Conservation (phyloP, 2,797 vertebrate species). For the Tiaroga cobitis region DNA sequence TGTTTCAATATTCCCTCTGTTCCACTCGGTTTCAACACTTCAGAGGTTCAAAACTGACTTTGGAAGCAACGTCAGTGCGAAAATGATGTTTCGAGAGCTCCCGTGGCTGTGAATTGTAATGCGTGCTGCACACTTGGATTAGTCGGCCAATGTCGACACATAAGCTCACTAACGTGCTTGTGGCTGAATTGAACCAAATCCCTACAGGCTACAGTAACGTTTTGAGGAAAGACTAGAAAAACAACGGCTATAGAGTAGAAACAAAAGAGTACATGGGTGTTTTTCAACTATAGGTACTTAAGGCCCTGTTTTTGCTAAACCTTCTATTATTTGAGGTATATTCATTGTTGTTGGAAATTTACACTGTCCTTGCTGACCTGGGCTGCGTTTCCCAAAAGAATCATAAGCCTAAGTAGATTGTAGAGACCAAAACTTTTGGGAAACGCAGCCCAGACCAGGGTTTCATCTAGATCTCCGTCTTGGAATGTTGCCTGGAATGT, state of each 20-base stretch:
- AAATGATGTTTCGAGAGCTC: background rate
- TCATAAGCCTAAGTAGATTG: background rate
- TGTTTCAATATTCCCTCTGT: background rate
- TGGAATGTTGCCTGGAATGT: conserved; percentile 25
- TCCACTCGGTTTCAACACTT: background rate
- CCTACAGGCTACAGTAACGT: background rate
- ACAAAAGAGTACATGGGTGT: background rate
- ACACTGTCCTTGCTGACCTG: background rate
- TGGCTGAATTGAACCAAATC: background rate
- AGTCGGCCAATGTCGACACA: background rate
- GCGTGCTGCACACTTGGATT: background rate
- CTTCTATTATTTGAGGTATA: background rate
- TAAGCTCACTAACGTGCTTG: background rate
- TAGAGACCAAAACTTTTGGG: background rate
- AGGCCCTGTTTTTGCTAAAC: background rate
- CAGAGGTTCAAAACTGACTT: background rate
- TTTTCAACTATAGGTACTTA: background rate
- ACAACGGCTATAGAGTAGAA: background rate
- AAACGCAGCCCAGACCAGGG: background rate
- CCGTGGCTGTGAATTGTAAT: background rate
- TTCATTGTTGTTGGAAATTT: background rate
- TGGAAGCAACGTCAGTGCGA: background rate
- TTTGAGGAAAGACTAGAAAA: conserved; percentile 12
- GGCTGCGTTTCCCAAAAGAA: background rate
- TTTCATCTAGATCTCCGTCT: conserved; percentile 7